These are phyloP conservation scores for Palloptera scutellata DNA, from an alignment of 2,888 invertebrate genomes.

Conservation along the genomic window DNA sequence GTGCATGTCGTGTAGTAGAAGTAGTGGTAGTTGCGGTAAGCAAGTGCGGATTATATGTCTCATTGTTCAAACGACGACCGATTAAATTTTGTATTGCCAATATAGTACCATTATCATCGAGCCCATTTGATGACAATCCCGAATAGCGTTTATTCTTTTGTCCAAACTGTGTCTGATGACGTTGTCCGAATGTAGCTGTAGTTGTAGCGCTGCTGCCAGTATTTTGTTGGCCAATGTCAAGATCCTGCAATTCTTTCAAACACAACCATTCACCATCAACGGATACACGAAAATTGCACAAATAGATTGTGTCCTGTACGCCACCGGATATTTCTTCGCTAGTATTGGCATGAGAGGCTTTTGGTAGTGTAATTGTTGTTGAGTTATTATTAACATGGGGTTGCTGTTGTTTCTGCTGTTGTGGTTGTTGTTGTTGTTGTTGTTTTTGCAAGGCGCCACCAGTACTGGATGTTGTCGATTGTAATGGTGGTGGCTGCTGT, in stretches of 20 bases:
- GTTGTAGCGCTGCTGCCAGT: slow-evolving; percentile 30
- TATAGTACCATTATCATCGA: slow-evolving; percentile 58
- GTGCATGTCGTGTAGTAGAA: slow-evolving; percentile 38
- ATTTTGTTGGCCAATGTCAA: slow-evolving; percentile 76
- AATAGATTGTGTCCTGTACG: slow-evolving; percentile 94
- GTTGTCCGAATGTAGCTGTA: slow-evolving; percentile 34
- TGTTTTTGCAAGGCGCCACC: slow-evolving; percentile 27
- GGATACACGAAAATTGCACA: slow-evolving; percentile 96
- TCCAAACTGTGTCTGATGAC: slow-evolving; percentile 40
- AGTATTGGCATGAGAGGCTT: slow-evolving; percentile 65
- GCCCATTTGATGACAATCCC: slow-evolving; percentile 43
- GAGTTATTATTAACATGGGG: slow-evolving; percentile 46
- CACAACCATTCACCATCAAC: slow-evolving; percentile 98
- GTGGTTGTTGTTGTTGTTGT: slow-evolving; percentile 28
- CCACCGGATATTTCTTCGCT: slow-evolving; percentile 66
- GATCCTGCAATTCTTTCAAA: slow-evolving; percentile 91
- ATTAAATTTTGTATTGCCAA: slow-evolving; percentile 62
- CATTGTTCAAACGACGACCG: slow-evolving; percentile 58
- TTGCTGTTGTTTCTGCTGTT: slow-evolving; percentile 41
- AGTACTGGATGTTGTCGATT: slow-evolving; percentile 28
- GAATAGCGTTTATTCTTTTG: slow-evolving; percentile 54
- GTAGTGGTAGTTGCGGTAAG: slow-evolving; percentile 19
- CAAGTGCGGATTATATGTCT: slow-evolving; percentile 37
- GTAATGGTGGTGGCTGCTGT: slow-evolving; percentile 23
- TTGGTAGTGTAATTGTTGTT: slow-evolving; percentile 60